These are phyloP conservation scores for Melanogrammus aeglefinus DNA, from an alignment of 2,797 vertebrate genomes.

Conservation along the genomic window DNA sequence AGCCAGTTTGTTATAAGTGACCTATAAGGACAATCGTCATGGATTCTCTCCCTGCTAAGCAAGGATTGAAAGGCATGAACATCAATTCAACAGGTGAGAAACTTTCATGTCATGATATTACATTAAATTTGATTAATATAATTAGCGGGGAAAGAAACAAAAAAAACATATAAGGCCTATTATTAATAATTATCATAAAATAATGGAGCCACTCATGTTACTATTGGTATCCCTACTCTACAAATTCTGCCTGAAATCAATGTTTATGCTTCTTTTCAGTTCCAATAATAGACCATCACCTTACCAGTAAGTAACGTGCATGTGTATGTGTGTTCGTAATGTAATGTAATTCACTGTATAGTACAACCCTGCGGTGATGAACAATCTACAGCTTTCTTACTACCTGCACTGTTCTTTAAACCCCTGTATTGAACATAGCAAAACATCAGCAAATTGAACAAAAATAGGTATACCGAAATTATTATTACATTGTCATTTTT, in stretches of 20 bases:
- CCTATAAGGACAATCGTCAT: not conserved
- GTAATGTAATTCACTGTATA: not conserved
- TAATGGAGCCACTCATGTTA: not conserved
- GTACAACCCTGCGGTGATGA: not conserved
- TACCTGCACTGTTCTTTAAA: too few relatives aligned
- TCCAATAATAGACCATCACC: not conserved
- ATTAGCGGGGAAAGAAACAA: not conserved
- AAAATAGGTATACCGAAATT: too few relatives aligned
- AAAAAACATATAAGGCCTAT: not conserved
- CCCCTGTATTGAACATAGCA: too few relatives aligned
- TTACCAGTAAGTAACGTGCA: slow-evolving; percentile 38
- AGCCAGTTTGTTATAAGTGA: not conserved
- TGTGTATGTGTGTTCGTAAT: slow-evolving; percentile 1
- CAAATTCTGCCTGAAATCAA: not conserved
- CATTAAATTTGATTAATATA: not conserved
- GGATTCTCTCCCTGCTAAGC: not conserved
- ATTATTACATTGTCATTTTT: too few relatives aligned
- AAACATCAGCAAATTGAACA: too few relatives aligned
- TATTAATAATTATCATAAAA: not conserved
- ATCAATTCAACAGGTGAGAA: not conserved
- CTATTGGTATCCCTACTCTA: too few relatives aligned
- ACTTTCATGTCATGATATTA: not conserved
- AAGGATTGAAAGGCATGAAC: not conserved
- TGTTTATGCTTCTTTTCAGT: not conserved
- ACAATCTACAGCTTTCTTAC: too few relatives aligned